A percentile compares a stretch with the other conserved stretches of the same genome.
These are phyloP conservation scores for Crypturellus tataupa DNA, from an alignment of 2,797 vertebrate genomes.

Conservation along the genomic window DNA sequence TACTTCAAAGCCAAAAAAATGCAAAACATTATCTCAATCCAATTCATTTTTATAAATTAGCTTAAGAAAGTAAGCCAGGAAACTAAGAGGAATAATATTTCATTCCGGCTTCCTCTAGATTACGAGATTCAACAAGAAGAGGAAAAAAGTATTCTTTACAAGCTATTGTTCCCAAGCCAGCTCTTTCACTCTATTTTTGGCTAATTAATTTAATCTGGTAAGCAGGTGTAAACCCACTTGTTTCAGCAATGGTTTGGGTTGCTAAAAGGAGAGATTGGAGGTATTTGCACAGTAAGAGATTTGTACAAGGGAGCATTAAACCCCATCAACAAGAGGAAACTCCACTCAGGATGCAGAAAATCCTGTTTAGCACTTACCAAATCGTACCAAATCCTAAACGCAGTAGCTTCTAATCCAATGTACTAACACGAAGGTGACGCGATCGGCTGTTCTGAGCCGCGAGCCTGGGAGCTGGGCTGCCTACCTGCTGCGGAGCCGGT, in stretches of 20 bases:
- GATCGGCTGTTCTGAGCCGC: not conserved
- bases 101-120: slow-evolving; percentile 33
- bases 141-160: slow-evolving; percentile 61
- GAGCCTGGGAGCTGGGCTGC: not conserved
- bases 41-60: not conserved
- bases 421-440: not conserved
- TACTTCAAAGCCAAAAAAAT: not conserved
- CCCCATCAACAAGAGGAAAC: slow-evolving; percentile 71
- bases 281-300: slow-evolving; percentile 68
- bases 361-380: slow-evolving; percentile 74
- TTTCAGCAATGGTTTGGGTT: slow-evolving; percentile 82
- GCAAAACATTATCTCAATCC: not conserved
- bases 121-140: slow-evolving; percentile 3
- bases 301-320: slow-evolving; percentile 75
- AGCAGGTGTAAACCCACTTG: slow-evolving; percentile 88
- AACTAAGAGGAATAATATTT: not conserved
- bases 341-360: slow-evolving; percentile 79
- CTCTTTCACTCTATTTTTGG: slow-evolving; percentile 83
- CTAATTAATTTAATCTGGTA: slow-evolving; percentile 91
- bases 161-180: slow-evolving; percentile 69
- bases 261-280: slow-evolving; percentile 66
- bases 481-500: not conserved
- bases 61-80: not conserved
- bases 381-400: not conserved
- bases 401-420: not conserved